Percentiles rank a stretch among this genome's conserved stretches.
These are phyloP conservation scores for Anneissia japonica DNA, from an alignment of 35 echinoderm and acorn worm genomes.

Conservation along the genomic window DNA sequence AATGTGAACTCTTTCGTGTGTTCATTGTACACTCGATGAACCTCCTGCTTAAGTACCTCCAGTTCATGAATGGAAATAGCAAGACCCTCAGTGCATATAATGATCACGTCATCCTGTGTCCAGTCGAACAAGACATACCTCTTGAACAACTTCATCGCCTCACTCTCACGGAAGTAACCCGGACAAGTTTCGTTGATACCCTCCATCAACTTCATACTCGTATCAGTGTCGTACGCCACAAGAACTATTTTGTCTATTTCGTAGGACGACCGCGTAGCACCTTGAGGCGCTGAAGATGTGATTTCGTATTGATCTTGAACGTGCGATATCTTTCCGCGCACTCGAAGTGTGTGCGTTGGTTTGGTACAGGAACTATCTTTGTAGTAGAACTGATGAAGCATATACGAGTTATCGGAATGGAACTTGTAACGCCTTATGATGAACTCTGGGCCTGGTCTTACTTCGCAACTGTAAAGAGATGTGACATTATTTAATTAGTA, in stretches of 20 bases:
- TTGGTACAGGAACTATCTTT: constrained; percentile 58
- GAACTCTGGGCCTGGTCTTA: constrained; percentile 73
- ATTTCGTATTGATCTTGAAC: constrained; percentile 14
- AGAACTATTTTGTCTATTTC: constrained; percentile 63
- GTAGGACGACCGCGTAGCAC: constrained; percentile 64
- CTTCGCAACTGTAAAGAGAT: constrained; percentile 62
- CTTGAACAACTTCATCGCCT: constrained; percentile 21
- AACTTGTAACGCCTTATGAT: constrained; percentile 79
- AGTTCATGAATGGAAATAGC: constrained; percentile 73
- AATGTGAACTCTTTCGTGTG: constrained; percentile 2
- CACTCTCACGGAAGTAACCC: constrained; percentile 17
- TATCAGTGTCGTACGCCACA: constrained; percentile 41
- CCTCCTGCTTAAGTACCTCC: constrained; percentile 63
- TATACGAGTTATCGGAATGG: constrained; percentile 65
- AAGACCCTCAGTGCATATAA: constrained; percentile 52
- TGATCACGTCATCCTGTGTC: constrained; percentile 28
- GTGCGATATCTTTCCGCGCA: constrained; percentile 32
- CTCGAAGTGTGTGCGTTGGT: constrained; percentile 69
- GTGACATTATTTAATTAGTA: too few species aligned
- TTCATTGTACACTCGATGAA: constrained; percentile 18
- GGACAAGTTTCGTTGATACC: constrained; percentile 59
- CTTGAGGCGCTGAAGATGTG: constrained; percentile 14
- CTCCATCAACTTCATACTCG: constrained; percentile 22
- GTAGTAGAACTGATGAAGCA: constrained; percentile 89
- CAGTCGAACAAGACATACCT: constrained; percentile 55